These are phyloP conservation scores for Philopotamus ludificatus DNA, from an alignment of 1,140 invertebrate species.

Conservation along the genomic window DNA sequence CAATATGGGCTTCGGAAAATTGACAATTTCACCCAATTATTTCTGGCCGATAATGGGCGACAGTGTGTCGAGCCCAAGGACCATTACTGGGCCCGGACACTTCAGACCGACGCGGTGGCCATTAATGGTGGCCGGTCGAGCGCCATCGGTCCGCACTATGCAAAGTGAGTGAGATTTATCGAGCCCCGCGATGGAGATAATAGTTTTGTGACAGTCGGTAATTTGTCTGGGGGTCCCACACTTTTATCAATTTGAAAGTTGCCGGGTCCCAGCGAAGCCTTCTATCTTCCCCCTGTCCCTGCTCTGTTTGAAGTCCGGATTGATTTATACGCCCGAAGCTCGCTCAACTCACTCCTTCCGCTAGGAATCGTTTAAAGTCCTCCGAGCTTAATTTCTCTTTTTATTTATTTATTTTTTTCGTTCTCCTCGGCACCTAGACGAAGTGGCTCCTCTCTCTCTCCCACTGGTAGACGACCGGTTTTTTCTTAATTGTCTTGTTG, in stretches of 20 bases:
- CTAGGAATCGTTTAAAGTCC: slow-evolving; percentile 1
- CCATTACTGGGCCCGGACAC: not conserved
- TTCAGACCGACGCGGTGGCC: not conserved
- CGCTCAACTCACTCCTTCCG: not conserved
- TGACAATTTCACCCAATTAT: not conserved
- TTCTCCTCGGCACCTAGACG: not conserved
- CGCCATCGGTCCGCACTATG: not conserved
- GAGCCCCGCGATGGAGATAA: not conserved
- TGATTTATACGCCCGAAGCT: slow-evolving; percentile 1
- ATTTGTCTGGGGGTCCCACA: not conserved
- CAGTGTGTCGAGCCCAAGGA: not conserved
- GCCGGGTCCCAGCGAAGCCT: not conserved
- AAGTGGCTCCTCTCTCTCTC: not conserved
- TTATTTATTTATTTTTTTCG: not conserved
- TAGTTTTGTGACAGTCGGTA: slow-evolving; percentile 10
- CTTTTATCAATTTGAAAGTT: slow-evolving; percentile 11
- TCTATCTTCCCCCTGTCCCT: not conserved
- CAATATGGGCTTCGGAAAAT: not conserved
- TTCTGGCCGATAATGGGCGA: not conserved
- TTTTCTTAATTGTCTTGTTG: slow-evolving; percentile 11
- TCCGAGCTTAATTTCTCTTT: slow-evolving; percentile 4
- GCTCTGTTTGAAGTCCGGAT: not conserved
- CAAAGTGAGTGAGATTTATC: not conserved
- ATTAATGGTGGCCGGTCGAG: too few species aligned
- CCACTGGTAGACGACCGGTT: not conserved